A percentile compares a stretch with the other conserved stretches of the same genome.
Evolutionary conservation across 1,140 invertebrate species (phyloP).

Genomic region (Myzus persicae): DNA sequence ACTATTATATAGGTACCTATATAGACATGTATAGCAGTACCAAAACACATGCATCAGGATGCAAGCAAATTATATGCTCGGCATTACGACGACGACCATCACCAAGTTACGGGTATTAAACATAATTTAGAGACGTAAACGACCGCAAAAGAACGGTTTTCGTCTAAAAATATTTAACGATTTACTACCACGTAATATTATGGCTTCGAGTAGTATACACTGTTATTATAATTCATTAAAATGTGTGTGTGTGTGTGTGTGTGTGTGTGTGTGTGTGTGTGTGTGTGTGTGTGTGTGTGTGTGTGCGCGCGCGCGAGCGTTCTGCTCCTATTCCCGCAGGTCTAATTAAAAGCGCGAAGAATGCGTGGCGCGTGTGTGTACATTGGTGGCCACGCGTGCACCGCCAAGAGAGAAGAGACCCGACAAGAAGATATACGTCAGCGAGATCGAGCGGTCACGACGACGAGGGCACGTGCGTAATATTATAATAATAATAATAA

Average conservation of each 20-base stretch:
- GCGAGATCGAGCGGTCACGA: background rate
- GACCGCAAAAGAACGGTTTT: background rate
- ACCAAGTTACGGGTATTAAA: background rate
- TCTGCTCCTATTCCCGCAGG: background rate
- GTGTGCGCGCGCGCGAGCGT: background rate
- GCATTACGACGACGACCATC: background rate
- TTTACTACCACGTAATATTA: background rate
- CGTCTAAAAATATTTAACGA: background rate
- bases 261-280: background rate
- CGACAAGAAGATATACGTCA: background rate
- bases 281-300: background rate
- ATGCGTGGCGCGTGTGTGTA: background rate
- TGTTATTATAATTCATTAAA: background rate
- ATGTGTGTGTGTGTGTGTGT: background rate
- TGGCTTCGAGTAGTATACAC: background rate
- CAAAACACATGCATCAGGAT: background rate
- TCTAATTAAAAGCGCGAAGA: constrained; percentile 28
- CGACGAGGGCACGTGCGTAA: background rate
- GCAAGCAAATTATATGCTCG: background rate
- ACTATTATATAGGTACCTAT: background rate
- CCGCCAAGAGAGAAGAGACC: background rate
- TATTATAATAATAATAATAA: background rate
- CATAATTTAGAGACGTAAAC: background rate
- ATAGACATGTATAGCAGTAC: too few relatives aligned
- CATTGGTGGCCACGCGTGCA: constrained; percentile 5